Conservation (phyloP, 2,888 invertebrate species). For the Lysandra coridon region DNA sequence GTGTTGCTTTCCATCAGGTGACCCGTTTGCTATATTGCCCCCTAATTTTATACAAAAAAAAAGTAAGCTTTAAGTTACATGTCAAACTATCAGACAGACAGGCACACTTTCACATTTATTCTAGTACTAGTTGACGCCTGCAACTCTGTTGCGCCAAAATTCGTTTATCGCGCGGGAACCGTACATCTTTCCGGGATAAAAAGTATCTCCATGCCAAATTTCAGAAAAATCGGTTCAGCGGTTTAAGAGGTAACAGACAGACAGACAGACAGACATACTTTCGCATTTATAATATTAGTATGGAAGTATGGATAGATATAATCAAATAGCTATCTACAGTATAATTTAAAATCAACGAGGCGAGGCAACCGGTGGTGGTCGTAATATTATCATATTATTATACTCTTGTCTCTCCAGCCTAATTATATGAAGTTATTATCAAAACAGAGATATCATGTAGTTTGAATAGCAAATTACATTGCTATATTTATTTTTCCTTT, state of each 20-base stretch:
- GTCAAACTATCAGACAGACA: too few species aligned
- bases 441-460: conserved; percentile 46
- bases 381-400: conserved; percentile 38
- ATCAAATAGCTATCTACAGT: neutral
- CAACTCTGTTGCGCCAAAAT: too few species aligned
- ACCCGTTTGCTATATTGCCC: too few species aligned
- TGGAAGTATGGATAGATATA: neutral
- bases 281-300: neutral
- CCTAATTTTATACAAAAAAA: too few species aligned
- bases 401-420: conserved; percentile 31
- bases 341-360: conserved; percentile 30
- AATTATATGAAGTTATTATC: conserved; percentile 34
- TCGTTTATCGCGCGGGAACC: too few species aligned
- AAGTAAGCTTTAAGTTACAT: too few species aligned
- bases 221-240: too few species aligned
- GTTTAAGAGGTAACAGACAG: too few species aligned
- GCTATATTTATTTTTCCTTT: conserved; percentile 52
- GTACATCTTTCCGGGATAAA: too few species aligned
- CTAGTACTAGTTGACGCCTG: too few species aligned
- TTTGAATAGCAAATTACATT: conserved; percentile 54
- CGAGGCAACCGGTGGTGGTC: conserved; percentile 33
- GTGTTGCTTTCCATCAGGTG: too few species aligned
- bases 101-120: neutral
- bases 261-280: neutral
- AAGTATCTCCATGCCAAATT: too few species aligned